Base-by-base conservation (phyloP, 2,113 vertebrate genomes). In the Colius striatus region DNA sequence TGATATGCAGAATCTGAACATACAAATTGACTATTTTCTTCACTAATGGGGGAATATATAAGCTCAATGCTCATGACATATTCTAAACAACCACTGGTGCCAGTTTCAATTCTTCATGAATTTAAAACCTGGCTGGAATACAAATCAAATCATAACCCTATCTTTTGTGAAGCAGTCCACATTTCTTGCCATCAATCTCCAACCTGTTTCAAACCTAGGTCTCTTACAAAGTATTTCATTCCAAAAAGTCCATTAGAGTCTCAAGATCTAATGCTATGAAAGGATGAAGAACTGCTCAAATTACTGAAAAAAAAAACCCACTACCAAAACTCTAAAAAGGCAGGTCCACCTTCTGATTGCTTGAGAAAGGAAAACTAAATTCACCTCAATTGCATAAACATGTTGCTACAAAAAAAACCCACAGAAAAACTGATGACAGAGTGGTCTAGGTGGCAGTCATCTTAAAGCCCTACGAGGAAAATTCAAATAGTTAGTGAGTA, bases 191-290 rank as follows among this genome's bases (percentile, higher is more conserved):
- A 76, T 91, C 74, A 83, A 21, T 80, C 78, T 73, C 20, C 65
- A 86, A 53, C 45, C 23, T 63, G 13, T 60, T 68, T 10, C n/a
- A 61, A 10, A 50, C 22, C 11, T 75, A 57, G 20, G 65, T 26
- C 27, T 75, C 66, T 36, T 65, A 84, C 79, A 48, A 91, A 76
- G 79, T 80, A 13, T 13, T 77, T 68, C 20, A 90, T 92, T 91
- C 90, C 94, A 96, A 83, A 84, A 89, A 78, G 83, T 53, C 88
- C 83, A 81, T 94, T 96, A 92, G 47, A 71, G 58, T 47, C 57
- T 93, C 7, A 5, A 81, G 70, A 88, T 41, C 16, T 43, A 32
- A 17, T 36, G 51, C 38, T 90, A 45, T 15, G 9, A 57, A 81
- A 90, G 57, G 61, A 90, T 68, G 88, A 94, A 73, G n/a, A 84